Conservation (phyloP, 2,888 invertebrate genomes). For the Thera britannica region DNA sequence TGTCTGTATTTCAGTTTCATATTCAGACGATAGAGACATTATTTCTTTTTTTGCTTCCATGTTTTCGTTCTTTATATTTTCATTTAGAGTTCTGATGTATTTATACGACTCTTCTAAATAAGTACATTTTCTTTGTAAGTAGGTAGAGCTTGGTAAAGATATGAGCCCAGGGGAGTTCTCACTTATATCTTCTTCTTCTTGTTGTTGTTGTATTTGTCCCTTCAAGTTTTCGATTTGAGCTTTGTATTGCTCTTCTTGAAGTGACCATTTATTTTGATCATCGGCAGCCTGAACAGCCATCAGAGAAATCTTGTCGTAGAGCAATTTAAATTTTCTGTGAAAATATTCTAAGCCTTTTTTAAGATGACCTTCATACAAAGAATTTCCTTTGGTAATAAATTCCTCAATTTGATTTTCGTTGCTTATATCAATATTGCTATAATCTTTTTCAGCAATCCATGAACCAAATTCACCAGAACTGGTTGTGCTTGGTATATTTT, state of each 20-base stretch:
- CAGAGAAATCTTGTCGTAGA: constrained; percentile 75
- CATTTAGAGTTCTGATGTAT: constrained; percentile 76
- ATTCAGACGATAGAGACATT: constrained; percentile 68
- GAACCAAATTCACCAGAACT: constrained; percentile 63
- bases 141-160: constrained; percentile 47
- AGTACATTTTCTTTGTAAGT: constrained; percentile 71
- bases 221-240: constrained; percentile 74
- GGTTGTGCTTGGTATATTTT: constrained; percentile 33
- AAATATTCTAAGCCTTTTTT: constrained; percentile 71
- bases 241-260: constrained; percentile 76
- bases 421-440: constrained; percentile 55
- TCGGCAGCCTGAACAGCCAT: constrained; percentile 73
- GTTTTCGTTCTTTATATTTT: constrained; percentile 81
- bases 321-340: constrained; percentile 69
- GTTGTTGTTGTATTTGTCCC: constrained; percentile 55
- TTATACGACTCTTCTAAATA: constrained; percentile 76
- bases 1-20: constrained; percentile 75
- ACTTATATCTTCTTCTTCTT: constrained; percentile 66
- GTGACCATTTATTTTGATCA: constrained; percentile 71
- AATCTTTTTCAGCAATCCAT: constrained; percentile 65
- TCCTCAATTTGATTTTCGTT: constrained; percentile 58
- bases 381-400: constrained; percentile 54
- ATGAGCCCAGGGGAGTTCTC: constrained; percentile 71
- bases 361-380: constrained; percentile 63
- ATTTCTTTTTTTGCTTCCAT: constrained; percentile 74